These are phyloP conservation scores for Mylabris sibirica DNA, from an alignment of 2,888 invertebrate genomes.

Conservation along the genomic window DNA sequence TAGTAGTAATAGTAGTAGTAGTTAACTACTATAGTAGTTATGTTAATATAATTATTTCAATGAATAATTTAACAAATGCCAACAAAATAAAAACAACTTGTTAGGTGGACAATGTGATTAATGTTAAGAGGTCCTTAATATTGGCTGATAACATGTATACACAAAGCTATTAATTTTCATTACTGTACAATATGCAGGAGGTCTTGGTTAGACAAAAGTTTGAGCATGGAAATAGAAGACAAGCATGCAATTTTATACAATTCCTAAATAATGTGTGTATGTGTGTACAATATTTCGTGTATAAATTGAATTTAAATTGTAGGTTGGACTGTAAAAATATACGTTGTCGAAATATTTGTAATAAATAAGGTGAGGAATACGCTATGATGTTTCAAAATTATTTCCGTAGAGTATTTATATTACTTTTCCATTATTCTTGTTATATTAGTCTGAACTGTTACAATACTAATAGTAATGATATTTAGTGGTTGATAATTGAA, in stretches of 20 bases:
- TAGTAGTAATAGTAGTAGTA: not conserved
- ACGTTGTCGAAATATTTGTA: conserved; percentile 31
- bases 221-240: conserved; percentile 28
- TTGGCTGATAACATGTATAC: not conserved
- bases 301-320: conserved; percentile 50
- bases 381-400: conserved; percentile 50
- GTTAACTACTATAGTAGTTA: not conserved
- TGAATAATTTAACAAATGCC: not conserved
- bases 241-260: conserved; percentile 31
- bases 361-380: conserved; percentile 44
- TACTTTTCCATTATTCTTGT: not conserved
- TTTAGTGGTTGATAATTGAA: conserved; percentile 29
- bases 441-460: not conserved
- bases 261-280: conserved; percentile 41
- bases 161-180: not conserved
- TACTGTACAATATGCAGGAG: not conserved
- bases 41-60: conserved; percentile 6
- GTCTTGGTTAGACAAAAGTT: conserved; percentile 8
- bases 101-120: not conserved
- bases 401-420: conserved; percentile 45
- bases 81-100: not conserved
- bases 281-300: conserved; percentile 40
- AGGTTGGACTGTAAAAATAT: conserved; percentile 33
- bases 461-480: not conserved
- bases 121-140: conserved; percentile 3